These are phyloP conservation scores for Parthenolecanium corni DNA, from an alignment of 2,888 invertebrate genomes.

Conservation along the genomic window DNA sequence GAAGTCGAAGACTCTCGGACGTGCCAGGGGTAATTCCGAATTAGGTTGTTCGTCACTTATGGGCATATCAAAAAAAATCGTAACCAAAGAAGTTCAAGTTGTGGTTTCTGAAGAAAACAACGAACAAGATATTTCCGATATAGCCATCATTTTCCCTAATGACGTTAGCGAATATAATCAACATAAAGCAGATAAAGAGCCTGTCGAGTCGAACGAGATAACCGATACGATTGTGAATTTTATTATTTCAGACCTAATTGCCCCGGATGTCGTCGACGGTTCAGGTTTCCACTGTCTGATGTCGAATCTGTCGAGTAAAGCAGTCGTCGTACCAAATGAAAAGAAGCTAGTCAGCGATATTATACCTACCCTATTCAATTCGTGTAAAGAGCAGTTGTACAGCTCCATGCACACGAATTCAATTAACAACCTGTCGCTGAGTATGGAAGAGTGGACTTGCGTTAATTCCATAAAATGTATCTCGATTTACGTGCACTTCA, in stretches of 20 bases:
- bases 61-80: slow-evolving; percentile 34
- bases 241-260: slow-evolving; percentile 41
- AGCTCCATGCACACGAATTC: slow-evolving; percentile 31
- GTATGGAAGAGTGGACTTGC: slow-evolving; percentile 42
- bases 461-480: slow-evolving; percentile 38
- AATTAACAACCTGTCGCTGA: slow-evolving; percentile 38
- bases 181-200: neutral
- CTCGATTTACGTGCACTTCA: slow-evolving; percentile 35
- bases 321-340: slow-evolving; percentile 1
- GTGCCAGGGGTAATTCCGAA: slow-evolving; percentile 39
- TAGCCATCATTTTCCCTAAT: slow-evolving; percentile 38
- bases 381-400: slow-evolving; percentile 35
- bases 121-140: slow-evolving; percentile 35
- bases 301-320: slow-evolving; percentile 41
- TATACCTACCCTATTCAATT: slow-evolving; percentile 41
- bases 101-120: slow-evolving; percentile 39
- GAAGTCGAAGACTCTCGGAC: slow-evolving; percentile 32
- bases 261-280: slow-evolving; percentile 42
- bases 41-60: slow-evolving; percentile 37
- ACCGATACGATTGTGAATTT: slow-evolving; percentile 42
- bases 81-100: slow-evolving; percentile 38
- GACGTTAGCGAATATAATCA: slow-evolving; percentile 34
- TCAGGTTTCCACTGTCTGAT: slow-evolving; percentile 41
- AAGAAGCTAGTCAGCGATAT: slow-evolving; percentile 41
- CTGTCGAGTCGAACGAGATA: slow-evolving; percentile 32